Evolutionary conservation across 2,888 invertebrate species (phyloP).

Genomic region (Rutpela maculata): DNA sequence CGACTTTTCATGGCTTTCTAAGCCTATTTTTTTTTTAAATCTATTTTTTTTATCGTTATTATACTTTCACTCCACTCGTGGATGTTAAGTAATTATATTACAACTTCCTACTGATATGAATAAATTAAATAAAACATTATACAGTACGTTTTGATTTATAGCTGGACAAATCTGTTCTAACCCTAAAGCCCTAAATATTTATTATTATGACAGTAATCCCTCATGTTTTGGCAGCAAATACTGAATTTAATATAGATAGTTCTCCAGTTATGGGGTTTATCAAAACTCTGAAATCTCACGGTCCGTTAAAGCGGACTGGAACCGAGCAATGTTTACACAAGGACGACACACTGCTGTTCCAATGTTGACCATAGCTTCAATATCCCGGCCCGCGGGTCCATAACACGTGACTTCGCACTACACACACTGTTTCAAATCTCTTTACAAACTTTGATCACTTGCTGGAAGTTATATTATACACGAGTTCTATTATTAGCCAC

Average conservation of each 20-base stretch:
- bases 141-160: not conserved
- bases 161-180: conserved; percentile 21
- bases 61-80: too few species aligned
- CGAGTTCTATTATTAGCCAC: conserved; percentile 36
- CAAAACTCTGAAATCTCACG: conserved; percentile 59
- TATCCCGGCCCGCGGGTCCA: conserved; percentile 54
- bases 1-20: too few species aligned
- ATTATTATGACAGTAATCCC: conserved; percentile 56
- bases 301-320: conserved; percentile 56
- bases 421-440: conserved; percentile 51
- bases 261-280: conserved; percentile 44
- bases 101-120: not conserved
- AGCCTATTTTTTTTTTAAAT: too few species aligned
- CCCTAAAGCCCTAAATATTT: conserved; percentile 47
- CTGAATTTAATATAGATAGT: conserved; percentile 54
- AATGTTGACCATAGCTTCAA: conserved; percentile 51
- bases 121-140: not conserved
- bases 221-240: conserved; percentile 59
- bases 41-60: too few species aligned
- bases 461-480: conserved; percentile 50
- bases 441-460: conserved; percentile 52
- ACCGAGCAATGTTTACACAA: conserved; percentile 64
- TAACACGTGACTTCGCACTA: conserved; percentile 54
- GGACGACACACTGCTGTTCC: conserved; percentile 59
- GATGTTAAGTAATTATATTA: too few species aligned